Conservation (phyloP, 2,113 vertebrate genomes). For the Leuciscus idus region DNA sequence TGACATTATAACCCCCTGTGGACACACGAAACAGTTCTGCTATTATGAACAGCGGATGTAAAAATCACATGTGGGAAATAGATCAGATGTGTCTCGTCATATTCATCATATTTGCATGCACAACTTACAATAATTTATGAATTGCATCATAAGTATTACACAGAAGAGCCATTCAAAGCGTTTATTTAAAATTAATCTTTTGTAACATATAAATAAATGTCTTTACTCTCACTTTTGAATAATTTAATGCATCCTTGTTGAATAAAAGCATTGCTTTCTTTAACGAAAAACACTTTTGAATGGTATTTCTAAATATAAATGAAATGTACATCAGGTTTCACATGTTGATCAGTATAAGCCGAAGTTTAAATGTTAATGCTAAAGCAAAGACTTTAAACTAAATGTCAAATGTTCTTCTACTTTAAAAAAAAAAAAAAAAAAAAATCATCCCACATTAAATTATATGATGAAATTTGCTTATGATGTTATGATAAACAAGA, state of each 20-base stretch:
- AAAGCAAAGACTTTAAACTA: neutral
- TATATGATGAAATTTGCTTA: neutral
- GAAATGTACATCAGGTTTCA: too few species aligned
- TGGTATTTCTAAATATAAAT: too few species aligned
- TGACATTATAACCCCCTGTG: slow-evolving; percentile 89
- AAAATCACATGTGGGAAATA: neutral
- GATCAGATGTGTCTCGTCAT: neutral
- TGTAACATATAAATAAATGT: too few species aligned
- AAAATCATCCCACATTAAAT: neutral
- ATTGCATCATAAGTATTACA: neutral
- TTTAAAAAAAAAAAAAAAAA: neutral
- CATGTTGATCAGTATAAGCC: neutral
- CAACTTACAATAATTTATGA: neutral
- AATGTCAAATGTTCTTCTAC: neutral
- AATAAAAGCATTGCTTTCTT: neutral
- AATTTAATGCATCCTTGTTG: too few species aligned
- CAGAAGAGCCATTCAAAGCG: neutral
- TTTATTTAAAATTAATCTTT: too few species aligned
- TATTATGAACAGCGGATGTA: neutral
- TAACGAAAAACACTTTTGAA: too few species aligned
- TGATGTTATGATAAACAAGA: neutral
- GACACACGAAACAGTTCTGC: neutral
- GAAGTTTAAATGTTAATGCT: neutral
- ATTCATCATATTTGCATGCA: neutral
- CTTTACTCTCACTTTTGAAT: too few species aligned